Percentiles rank a stretch among this genome's conserved stretches.
These are phyloP conservation scores for Lytechinus variegatus DNA, from an alignment of 35 echinoderm and acorn worm genomes.

Conservation along the genomic window DNA sequence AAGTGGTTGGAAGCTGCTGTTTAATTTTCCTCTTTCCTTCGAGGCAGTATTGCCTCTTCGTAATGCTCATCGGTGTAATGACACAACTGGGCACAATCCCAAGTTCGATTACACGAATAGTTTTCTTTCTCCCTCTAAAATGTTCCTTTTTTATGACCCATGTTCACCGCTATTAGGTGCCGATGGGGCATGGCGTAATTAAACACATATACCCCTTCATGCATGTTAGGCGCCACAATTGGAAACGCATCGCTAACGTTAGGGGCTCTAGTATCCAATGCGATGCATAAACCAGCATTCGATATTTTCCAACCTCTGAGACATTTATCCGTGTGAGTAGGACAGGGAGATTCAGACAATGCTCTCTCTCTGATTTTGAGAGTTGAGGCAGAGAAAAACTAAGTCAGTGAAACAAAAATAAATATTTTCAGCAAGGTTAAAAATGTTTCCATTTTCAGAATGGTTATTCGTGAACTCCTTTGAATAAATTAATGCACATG, in stretches of 20 bases:
- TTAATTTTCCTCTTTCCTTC: background rate
- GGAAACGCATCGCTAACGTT: background rate
- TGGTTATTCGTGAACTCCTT: too few relatives aligned
- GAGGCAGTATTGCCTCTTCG: background rate
- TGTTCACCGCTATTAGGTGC: background rate
- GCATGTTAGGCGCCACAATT: background rate
- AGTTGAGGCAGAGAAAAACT: too few relatives aligned
- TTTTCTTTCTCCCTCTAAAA: background rate
- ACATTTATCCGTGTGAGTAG: too few relatives aligned
- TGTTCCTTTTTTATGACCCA: background rate
- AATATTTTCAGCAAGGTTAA: too few relatives aligned
- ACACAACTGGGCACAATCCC: background rate
- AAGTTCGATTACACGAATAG: background rate
- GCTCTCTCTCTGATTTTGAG: too few relatives aligned
- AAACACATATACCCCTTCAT: background rate
- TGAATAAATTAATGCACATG: too few relatives aligned
- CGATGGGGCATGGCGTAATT: background rate
- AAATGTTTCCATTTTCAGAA: too few relatives aligned
- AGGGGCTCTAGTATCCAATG: background rate
- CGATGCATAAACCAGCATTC: background rate
- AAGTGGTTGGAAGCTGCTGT: background rate
- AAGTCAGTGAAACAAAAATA: too few relatives aligned
- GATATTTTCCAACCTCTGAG: too few relatives aligned
- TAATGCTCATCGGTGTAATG: background rate
- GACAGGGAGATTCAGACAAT: too few relatives aligned